Evolutionary conservation across 2,888 invertebrate species (phyloP).

Genomic region (Onchidella celtica): DNA sequence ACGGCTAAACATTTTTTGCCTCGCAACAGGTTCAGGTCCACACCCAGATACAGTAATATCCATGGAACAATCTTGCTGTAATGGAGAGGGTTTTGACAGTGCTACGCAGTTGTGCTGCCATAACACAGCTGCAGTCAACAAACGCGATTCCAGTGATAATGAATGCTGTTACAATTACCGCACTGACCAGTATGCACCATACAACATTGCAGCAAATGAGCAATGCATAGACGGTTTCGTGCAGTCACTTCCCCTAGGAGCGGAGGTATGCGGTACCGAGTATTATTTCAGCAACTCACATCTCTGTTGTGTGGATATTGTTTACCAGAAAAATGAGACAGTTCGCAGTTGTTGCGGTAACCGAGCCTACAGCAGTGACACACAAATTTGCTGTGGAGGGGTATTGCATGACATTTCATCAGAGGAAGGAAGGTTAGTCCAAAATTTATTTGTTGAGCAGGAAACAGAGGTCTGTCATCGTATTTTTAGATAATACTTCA

Average conservation of each 20-base stretch:
- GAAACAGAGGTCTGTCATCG: no score
- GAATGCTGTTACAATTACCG: conserved; percentile 22
- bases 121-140: neutral
- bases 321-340: neutral
- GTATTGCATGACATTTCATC: conserved; percentile 1
- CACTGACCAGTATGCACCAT: neutral
- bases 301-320: conserved; percentile 5
- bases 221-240: neutral
- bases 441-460: no score
- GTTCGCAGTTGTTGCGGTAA: neutral
- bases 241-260: neutral
- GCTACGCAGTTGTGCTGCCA: conserved; percentile 14
- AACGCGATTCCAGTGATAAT: neutral
- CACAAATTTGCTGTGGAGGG: conserved; percentile 4
- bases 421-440: conserved; percentile 19
- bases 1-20: no score
- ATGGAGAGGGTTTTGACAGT: conserved; percentile 12
- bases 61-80: conserved; percentile 22
- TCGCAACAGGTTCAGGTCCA: no score
- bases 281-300: conserved; percentile 13
- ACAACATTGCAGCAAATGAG: conserved; percentile 12
- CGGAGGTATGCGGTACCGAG: neutral
- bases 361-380: neutral
- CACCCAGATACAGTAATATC: no score
- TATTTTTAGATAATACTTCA: no score